A percentile compares a stretch with the other conserved stretches of the same genome.
Conservation (phyloP, 1,140 invertebrate species). For the Leptinotarsa texana region DNA sequence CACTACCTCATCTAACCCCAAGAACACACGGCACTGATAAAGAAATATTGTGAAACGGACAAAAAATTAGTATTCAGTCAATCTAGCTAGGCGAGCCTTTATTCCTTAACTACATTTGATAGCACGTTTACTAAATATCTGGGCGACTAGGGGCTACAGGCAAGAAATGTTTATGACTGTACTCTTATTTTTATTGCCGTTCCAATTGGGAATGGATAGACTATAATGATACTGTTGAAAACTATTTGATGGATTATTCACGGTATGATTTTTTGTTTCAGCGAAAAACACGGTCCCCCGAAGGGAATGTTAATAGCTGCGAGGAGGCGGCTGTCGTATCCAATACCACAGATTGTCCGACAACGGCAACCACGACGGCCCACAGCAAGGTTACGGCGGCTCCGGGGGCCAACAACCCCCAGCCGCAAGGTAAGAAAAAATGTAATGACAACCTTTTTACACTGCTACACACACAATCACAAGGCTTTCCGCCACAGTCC, state of each 20-base stretch:
- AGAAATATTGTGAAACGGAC: too few species aligned
- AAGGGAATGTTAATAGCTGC: constrained; percentile 63
- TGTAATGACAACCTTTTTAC: constrained; percentile 38
- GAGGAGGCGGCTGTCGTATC: constrained; percentile 30
- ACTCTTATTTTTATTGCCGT: too few species aligned
- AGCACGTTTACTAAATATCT: too few species aligned
- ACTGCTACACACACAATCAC: neutral
- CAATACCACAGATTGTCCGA: constrained; percentile 47
- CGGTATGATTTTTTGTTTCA: constrained; percentile 46
- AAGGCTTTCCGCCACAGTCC: neutral
- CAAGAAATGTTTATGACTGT: too few species aligned
- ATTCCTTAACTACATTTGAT: too few species aligned
- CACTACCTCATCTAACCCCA: too few species aligned
- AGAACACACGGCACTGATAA: too few species aligned
- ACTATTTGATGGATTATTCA: neutral
- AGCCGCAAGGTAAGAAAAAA: constrained; percentile 65
- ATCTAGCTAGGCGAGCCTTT: too few species aligned
- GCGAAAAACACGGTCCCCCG: constrained; percentile 67
- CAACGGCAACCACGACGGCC: constrained; percentile 72
- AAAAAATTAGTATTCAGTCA: too few species aligned
- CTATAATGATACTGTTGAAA: too few species aligned
- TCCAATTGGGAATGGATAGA: too few species aligned
- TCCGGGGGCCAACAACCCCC: constrained; percentile 66
- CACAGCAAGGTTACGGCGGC: constrained; percentile 72
- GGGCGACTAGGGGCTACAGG: too few species aligned